Evolutionary conservation across 2,888 invertebrate species (phyloP), one percentile per base, ranked within the genome.

Genomic region (Microchrysa polita): DNA sequence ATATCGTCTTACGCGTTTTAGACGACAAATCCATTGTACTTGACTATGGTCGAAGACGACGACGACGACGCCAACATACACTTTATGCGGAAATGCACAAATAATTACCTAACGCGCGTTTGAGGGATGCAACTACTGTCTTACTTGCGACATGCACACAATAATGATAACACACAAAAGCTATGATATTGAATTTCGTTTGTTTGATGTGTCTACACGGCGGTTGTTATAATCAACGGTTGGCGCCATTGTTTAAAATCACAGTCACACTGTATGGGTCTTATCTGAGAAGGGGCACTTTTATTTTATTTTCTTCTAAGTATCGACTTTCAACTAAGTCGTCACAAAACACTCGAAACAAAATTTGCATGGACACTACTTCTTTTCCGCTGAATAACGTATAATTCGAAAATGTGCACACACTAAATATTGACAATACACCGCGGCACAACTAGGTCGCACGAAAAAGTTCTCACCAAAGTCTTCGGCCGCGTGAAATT

Each of bases 1-100:
- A 22, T 34, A 53, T 27, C 63, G 61, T 75, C 63, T 77, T 77
- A 72, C 75, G 75, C 42, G 71, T 23, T 71, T 69, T 69, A 55
- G 73, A 67, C 59, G 72, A 57, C 20, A 69, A 59, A 71, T 76
- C 74, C 76, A 76, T 76, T 69, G 57, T 69, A 59, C 10, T 34
- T 14, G n/a, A 16, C 16, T 2, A 9, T 55, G 55, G 16, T 2
- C 27, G 27, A 34, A 34, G 27, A 34, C 7, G 10, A 22, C 63
- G 1, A 10, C 20, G 40, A 2, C 44, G 1, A 44, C 48, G 9
- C 14, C 48, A 14, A 44, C 23, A 57, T 18, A 55, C 69, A 69
- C 69, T 34, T 34, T 34, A 34, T 40, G 22, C 69, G 69, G 55
- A 69, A 65, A 57, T n/a, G n/a, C n/a, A n/a, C 12, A 69, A 34